phyloP scores from a whole-genome alignment of 2,113 vertebrate species.

The Thomomys bottae region DNA sequence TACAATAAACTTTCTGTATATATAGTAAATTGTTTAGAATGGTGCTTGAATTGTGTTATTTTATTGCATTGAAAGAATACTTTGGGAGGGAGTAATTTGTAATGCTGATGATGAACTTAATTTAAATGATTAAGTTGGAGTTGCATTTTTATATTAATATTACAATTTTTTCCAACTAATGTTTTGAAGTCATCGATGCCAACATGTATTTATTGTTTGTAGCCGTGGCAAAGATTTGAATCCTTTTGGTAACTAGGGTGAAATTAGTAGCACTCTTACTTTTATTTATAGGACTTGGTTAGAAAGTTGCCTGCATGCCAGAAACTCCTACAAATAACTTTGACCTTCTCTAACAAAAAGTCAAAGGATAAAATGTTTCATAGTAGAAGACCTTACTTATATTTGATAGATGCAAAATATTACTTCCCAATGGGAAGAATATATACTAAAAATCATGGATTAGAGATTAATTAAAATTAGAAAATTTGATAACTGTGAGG shows the following conservation, averaged over 20 bases:
- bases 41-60: constrained; percentile 20
- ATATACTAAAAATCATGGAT: not conserved
- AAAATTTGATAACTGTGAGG: constrained; percentile 16
- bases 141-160: constrained; percentile 41
- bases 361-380: constrained; percentile 62
- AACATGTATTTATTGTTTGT: constrained; percentile 52
- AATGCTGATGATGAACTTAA: constrained; percentile 47
- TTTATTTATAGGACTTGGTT: constrained; percentile 78
- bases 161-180: constrained; percentile 44
- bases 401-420: not conserved
- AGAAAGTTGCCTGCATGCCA: constrained; percentile 51
- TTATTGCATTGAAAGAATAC: constrained; percentile 47
- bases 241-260: constrained; percentile 66
- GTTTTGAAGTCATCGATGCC: constrained; percentile 38
- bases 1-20: not conserved
- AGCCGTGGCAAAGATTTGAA: constrained; percentile 39
- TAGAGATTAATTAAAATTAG: too few relatives aligned
- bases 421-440: constrained; percentile 37
- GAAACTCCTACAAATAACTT: constrained; percentile 72
- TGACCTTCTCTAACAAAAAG: constrained; percentile 74
- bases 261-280: constrained; percentile 63
- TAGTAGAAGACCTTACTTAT: constrained; percentile 46
- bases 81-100: not conserved
- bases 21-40: not conserved
- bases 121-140: constrained; percentile 41